Evolutionary conservation across 2,113 vertebrate species (phyloP).

Genomic region (Asarcornis scutulata): DNA sequence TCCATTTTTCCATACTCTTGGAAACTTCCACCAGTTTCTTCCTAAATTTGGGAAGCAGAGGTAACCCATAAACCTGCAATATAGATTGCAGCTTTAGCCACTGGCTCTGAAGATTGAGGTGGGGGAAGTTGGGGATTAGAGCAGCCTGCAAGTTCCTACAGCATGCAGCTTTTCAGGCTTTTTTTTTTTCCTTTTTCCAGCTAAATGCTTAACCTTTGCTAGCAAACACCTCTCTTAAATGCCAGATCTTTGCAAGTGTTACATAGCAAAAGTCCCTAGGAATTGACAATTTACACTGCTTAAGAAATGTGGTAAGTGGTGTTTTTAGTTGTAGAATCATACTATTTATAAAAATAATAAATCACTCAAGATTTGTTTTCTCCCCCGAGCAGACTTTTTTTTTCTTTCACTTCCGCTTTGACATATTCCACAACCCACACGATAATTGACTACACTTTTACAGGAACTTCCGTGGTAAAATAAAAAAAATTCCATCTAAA

Average conservation of each 20-base stretch:
- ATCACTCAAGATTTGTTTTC: constrained; percentile 12
- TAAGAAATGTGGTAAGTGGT: neutral
- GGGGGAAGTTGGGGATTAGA: neutral
- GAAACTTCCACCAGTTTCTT: neutral
- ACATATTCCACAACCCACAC: constrained; percentile 55
- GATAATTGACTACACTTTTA: neutral
- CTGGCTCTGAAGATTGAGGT: fast-evolving
- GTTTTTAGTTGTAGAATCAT: neutral
- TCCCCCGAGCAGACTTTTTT: neutral
- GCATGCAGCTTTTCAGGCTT: neutral
- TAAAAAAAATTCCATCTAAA: constrained; percentile 66
- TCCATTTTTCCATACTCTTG: neutral
- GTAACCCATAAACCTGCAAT: neutral
- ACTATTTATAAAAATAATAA: neutral
- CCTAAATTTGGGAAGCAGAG: neutral
- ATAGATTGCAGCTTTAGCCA: neutral
- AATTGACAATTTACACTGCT: neutral
- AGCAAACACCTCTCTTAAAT: neutral
- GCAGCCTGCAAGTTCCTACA: neutral
- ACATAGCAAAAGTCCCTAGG: neutral
- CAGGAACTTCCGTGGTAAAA: constrained; percentile 39
- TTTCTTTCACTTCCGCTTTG: constrained; percentile 50
- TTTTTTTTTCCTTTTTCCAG: neutral
- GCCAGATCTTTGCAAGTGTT: neutral
- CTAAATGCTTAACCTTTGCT: neutral